phyloP scores from a whole-genome alignment of 2,113 vertebrate genomes.

The Dascyllus trimaculatus region DNA sequence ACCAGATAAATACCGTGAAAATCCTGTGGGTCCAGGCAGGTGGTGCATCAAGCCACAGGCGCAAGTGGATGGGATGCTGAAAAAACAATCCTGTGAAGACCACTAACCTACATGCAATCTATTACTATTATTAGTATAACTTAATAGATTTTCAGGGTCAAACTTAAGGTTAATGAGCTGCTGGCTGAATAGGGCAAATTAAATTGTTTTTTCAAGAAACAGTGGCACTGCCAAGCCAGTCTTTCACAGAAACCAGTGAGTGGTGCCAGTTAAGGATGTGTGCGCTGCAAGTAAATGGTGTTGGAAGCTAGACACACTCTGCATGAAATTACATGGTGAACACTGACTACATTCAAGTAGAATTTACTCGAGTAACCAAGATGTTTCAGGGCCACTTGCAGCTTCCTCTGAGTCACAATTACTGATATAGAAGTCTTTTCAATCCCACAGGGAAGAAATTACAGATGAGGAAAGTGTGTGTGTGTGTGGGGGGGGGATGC shows the following conservation, averaged over 20 bases:
- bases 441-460: slow-evolving; percentile 43
- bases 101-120: slow-evolving; percentile 27
- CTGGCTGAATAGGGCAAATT: slow-evolving; percentile 32
- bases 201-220: slow-evolving; percentile 42
- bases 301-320: slow-evolving; percentile 27
- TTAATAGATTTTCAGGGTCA: slow-evolving; percentile 38
- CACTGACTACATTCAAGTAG: slow-evolving; percentile 21
- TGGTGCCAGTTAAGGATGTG: slow-evolving; percentile 42
- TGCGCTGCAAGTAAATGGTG: slow-evolving; percentile 45
- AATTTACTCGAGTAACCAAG: slow-evolving; percentile 40
- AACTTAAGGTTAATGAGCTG: slow-evolving; percentile 48
- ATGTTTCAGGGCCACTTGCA: slow-evolving; percentile 42
- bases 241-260: slow-evolving; percentile 37
- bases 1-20: slow-evolving; percentile 24
- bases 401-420: slow-evolving; percentile 36
- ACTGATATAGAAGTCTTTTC: slow-evolving; percentile 19
- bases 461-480: neutral
- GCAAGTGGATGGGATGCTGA: neutral
- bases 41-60: slow-evolving; percentile 20
- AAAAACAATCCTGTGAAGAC: slow-evolving; percentile 25
- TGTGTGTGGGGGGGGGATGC: neutral
- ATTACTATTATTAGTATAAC: slow-evolving; percentile 37
- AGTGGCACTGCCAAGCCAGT: slow-evolving; percentile 19
- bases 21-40: slow-evolving; percentile 1
- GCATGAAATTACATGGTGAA: slow-evolving; percentile 41